Conservation (phyloP, 2,113 vertebrate species). For the Coreoperca whiteheadi region DNA sequence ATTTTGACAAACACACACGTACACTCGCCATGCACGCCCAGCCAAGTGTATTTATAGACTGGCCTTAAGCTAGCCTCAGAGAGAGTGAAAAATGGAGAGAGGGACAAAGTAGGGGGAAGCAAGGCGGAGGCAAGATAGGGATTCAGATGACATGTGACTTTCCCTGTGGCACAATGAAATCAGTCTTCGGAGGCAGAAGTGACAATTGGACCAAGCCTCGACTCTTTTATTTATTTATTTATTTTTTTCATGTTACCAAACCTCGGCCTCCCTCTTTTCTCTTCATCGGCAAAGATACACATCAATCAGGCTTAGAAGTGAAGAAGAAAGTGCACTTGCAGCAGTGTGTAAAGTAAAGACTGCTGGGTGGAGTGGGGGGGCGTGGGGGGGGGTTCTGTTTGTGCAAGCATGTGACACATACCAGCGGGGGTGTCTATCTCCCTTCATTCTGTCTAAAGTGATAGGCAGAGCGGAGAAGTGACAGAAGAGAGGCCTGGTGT, state of each 20-base stretch:
- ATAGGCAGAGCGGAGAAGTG: constrained; percentile 14
- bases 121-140: constrained; percentile 24
- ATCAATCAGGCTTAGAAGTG: constrained; percentile 46
- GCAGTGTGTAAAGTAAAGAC: not conserved
- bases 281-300: constrained; percentile 38
- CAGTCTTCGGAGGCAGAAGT: constrained; percentile 30
- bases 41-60: constrained; percentile 73
- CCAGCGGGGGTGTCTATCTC: not conserved
- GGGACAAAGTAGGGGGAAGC: constrained; percentile 36
- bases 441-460: not conserved
- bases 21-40: constrained; percentile 43
- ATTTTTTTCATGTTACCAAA: not conserved
- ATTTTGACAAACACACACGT: constrained; percentile 55
- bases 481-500: constrained; percentile 15
- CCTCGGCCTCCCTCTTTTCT: constrained; percentile 17
- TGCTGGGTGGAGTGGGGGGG: no score
- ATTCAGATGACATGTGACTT: constrained; percentile 47
- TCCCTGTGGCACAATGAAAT: constrained; percentile 56
- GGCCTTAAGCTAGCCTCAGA: constrained; percentile 63
- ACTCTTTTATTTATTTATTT: not conserved
- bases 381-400: no score
- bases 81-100: constrained; percentile 31
- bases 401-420: constrained; percentile 23
- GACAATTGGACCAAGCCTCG: constrained; percentile 22
- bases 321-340: constrained; percentile 15